These are phyloP conservation scores for Characodon lateralis DNA, from an alignment of 2,797 vertebrate genomes.

Conservation along the genomic window DNA sequence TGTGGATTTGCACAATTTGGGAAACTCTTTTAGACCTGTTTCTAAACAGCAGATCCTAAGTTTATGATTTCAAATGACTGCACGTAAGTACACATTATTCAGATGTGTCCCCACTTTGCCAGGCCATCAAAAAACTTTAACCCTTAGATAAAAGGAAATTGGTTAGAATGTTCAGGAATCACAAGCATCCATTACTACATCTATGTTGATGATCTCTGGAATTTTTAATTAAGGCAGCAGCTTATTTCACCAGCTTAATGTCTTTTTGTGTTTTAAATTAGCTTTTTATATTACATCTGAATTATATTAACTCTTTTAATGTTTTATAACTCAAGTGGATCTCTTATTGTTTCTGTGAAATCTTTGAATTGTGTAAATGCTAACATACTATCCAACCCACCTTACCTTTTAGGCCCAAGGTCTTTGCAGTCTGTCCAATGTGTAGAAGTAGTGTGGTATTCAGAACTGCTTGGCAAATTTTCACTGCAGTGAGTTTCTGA, in stretches of 20 bases:
- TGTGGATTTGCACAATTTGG: neutral
- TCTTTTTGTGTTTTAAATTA: neutral
- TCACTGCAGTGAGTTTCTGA: constrained; percentile 17
- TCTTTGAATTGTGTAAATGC: neutral
- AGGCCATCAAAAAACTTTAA: neutral
- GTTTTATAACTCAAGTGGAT: neutral
- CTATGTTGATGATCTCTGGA: neutral
- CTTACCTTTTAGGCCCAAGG: neutral
- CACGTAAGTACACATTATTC: neutral
- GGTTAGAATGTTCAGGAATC: neutral
- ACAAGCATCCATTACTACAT: neutral
- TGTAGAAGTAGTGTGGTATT: constrained; percentile 14
- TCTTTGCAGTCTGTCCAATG: neutral
- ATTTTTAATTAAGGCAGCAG: neutral
- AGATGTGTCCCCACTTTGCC: neutral
- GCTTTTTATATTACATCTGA: neutral
- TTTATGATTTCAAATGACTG: neutral
- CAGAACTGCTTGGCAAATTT: constrained; percentile 16
- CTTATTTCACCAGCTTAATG: neutral
- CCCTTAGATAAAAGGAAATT: no score
- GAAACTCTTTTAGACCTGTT: neutral
- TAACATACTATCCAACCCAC: neutral
- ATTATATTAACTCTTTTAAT: neutral
- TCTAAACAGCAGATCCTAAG: neutral
- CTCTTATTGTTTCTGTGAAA: neutral